Base-by-base conservation (phyloP, 2,888 invertebrate species). In the Timandra comae region DNA sequence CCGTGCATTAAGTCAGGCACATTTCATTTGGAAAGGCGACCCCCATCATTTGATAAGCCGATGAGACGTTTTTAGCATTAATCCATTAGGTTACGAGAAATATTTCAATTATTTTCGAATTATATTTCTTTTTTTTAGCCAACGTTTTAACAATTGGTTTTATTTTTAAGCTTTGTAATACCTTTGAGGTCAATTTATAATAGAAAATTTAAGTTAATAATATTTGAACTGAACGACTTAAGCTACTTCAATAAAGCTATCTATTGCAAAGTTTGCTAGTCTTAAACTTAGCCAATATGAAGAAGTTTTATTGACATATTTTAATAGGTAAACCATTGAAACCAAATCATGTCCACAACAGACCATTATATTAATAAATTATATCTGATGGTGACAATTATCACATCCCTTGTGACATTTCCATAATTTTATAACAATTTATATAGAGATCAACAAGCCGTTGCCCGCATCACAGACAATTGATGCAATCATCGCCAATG, bases 401-500 rank as follows among this genome's bases (percentile, higher is more conserved):
- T 60, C 61, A 63, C 53, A 41, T 65, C 52, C 52, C 53, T 48
- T 52, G 46, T 57, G 59, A 56, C 48, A 64, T 74, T 69, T 71
- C 56, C 63, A 71, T 74, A 76, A 75, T 70, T 65, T 64, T 62
- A 70, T 74, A 64, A 71, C 64, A 71, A 75, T 78, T 76, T 74
- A 81, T 78, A 70, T 68, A 57, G 60, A 64, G 69, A 72, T 69
- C 74, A 79, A 78, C 84, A 74, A 79, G 79, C 80, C 70, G 71
- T 78, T 73, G 63, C 58, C 84, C 84, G 84, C 84, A 84, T 84
- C 59, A 62, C 61, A 68, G 64, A 82, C 84, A 85, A 85, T 85
- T 85, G 84, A 73, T 71, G 80, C 81, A 84, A 84, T 85, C 82
- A 84, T 82, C 77, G 63, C 58, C 77, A 77, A 79, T 73, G 79